Base-by-base conservation (phyloP, 2,888 invertebrate genomes). In the Ormyrus labotus region DNA sequence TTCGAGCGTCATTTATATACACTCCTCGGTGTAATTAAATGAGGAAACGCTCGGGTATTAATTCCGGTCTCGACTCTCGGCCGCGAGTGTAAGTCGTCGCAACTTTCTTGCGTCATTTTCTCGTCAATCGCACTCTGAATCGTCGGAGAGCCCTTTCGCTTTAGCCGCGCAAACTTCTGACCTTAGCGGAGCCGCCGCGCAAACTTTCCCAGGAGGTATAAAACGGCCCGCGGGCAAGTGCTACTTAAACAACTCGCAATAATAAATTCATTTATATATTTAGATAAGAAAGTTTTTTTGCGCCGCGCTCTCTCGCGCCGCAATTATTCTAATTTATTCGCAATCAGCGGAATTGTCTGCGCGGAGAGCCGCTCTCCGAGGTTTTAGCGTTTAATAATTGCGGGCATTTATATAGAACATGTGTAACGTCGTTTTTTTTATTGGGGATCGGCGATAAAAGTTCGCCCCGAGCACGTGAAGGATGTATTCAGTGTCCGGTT, bases 11-110 rank as follows among this genome's bases (percentile, higher is more conserved):
- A 34, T 71, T 71, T 19, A 19, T 55, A 19, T 13, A 13, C n/a
- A n/a, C n/a, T n/a, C n/a, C n/a, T 50, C 70, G 34, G 67, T 48
- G 87, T 87, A 88, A 89, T 89, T 89, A 89, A 89, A 89, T 89
- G 88, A 89, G 87, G 87, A 87, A 82, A 81, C 86, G 88, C 89
- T 88, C 87, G 87, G 87, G 88, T 87, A 89, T 90, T 89, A 89
- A 90, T 90, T 89, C 88, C 85, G 85, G 85, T 87, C 86, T 67
- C 53, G 61, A 8, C 61, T 50, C 47, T 63, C 63, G 11, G 13
- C 9, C 19, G n/a, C 7, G 48, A 19, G 13, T 34, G 45, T 68
- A 50, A 53, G 10, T 10, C 10, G 74, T 83, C 83, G 19, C 86
- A 88, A 89, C 87, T 88, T 87, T 87, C 86, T 84, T 85, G 85